Evolutionary conservation across 2,888 invertebrate genomes (phyloP), one percentile per base, ranked within the genome.

Genomic region (Agriopis marginaria): DNA sequence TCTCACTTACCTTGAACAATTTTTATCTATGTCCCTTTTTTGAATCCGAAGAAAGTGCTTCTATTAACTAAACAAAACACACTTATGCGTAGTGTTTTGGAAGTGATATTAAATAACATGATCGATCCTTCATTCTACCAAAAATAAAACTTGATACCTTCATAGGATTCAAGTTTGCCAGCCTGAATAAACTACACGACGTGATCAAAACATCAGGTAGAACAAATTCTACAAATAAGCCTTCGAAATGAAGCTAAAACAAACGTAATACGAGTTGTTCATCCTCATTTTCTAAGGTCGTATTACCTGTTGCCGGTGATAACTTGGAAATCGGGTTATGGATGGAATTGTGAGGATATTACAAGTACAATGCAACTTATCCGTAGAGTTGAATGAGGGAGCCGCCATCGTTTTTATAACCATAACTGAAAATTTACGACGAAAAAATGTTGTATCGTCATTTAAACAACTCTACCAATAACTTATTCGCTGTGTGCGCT

Each of bases 281-380:
- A 63, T 58, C 60, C 62, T 63, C 45, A 55, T 62, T 65, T 65
- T 62, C 63, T 66, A 66, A 59, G 66, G 61, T 66, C 68, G 63
- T 67, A 74, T 82, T 76, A 75, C 78, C 75, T 76, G 73, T 77
- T 72, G 72, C 71, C 73, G 76, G 80, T 81, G 79, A 84, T 80
- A 78, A 78, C 78, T 78, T 76, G 69, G 67, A 76, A 82, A 85
- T 79, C 76, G 73, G 74, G 75, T 77, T 79, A 77, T 72, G 70
- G 75, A 66, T 40, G 68, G 63, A 67, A 77, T 73, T 72, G 73
- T 76, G 72, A 63, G 69, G 73, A 74, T 79, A 78, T 79, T 75
- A 76, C 72, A 72, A 73, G 73, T 45, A 59, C 23, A 23, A 4
- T 39, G 23, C 10, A n/a, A 47, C 47, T 32, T 45, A 40, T 55